Base-by-base conservation (phyloP, 2,888 invertebrate species). In the Patella pellucida region DNA sequence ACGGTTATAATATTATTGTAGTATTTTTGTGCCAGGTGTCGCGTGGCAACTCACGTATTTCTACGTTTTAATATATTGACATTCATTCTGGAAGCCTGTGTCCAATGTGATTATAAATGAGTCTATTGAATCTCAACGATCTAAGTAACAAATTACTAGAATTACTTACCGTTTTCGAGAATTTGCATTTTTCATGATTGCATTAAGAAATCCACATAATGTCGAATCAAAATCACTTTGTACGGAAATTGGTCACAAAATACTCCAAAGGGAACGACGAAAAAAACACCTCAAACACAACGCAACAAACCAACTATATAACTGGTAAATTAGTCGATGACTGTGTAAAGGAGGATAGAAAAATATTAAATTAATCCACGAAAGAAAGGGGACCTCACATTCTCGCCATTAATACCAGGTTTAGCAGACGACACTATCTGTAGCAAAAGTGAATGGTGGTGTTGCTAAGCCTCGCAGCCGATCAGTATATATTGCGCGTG, bases 161-260 rank as follows among this genome's bases (percentile, higher is more conserved):
- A 16, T 23, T 16, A 23, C 71, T 71, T 52, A 71, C 71, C 71
- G 50, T 71, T 71, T 71, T 7, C 71, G 71, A 71, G 71, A 15
- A 52, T 71, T 71, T 23, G 52, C 52, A 71, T 71, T 71, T 71
- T 71, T 71, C 71, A 71, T 71, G 52, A 52, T 19, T 52, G 71
- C 62, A 23, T 62, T 23, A 62, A 19, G 62, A 23, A 62, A 62
- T 19, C 62, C 62, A 19, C 62, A 62, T 62, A 62, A 62, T 62
- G 23, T 62, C 62, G 12, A 11, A 62, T 23, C 62, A 62, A 62
- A 23, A 23, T 23, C 62, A 62, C 16, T 62, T 19, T 19, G 11
- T 62, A n/a, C 62, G 23, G 19, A 62, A 3, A 62, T 11, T 62
- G 19, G 62, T 62, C 62, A 62, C 62, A 62, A 19, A 41, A 62